Base-by-base conservation (phyloP, 2,888 invertebrate genomes). In the Hypercompe scribonia region DNA sequence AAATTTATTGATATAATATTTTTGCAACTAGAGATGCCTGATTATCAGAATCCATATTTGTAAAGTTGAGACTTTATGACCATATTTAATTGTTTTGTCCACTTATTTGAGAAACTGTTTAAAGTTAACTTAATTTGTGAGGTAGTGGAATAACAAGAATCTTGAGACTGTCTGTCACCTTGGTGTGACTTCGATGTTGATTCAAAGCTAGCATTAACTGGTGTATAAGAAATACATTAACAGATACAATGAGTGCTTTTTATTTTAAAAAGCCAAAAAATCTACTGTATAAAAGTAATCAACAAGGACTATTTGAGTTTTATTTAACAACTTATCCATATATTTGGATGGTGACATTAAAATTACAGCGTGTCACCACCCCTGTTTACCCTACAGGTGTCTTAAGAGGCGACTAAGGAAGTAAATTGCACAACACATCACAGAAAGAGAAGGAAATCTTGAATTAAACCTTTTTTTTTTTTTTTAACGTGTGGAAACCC, bases 11-110 rank as follows among this genome's bases (percentile, higher is more conserved):
- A 58, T 18, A 50, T 5, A 8, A 11, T 28, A 13, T 28, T 28
- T 58, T 58, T 28, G 58, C 28, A 15, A 58, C 4, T 58, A 13
- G 28, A 58, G 11, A 28, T 58, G 28, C 7, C 28, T 58, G 33
- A 5, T 64, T 31, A 64, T 21, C 18, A 64, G 33, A 34, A 28
- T 11, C 11, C 24, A 28, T 39, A 65, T 66, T 66, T 21, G 21
- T 42, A 33, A 42, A 67, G 7, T 46, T 67, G 11, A 33, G 24
- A 64, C 24, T 64, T 10, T 64, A 5, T 50, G 33, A 15, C 24
- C 54, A 54, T 54, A 54, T 68, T 68, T 68, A 68, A 36, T 54
- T 34, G 24, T 54, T 54, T 36, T 34, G n/a, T 28, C 34, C 13
- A 33, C 34, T 24, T 68, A 33, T 66, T 36, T 66, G 11, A 21